phyloP scores from a whole-genome alignment of 2,113 vertebrate species.

The Ia io region DNA sequence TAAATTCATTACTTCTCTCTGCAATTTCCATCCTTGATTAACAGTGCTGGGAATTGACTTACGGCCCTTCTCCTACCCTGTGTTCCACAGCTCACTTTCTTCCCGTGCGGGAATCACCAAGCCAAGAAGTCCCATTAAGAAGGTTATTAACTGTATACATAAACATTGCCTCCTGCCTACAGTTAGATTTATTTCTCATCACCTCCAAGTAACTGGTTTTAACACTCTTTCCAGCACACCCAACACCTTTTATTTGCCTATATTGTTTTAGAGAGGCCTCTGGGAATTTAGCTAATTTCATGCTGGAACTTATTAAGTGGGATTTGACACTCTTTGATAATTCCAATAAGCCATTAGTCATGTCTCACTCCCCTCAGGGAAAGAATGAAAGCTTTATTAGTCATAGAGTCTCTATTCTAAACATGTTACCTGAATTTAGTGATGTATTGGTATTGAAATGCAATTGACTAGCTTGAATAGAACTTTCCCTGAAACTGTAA shows the following conservation, averaged over 20 bases:
- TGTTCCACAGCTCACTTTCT: slow-evolving; percentile 75
- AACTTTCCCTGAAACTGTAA: slow-evolving; percentile 57
- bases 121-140: slow-evolving; percentile 83
- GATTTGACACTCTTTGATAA: slow-evolving; percentile 82
- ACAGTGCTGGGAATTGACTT: slow-evolving; percentile 79
- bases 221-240: slow-evolving; percentile 68
- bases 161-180: slow-evolving; percentile 79
- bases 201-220: slow-evolving; percentile 81
- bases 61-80: slow-evolving; percentile 69
- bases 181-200: slow-evolving; percentile 82
- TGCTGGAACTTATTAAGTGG: slow-evolving; percentile 84
- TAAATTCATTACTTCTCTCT: slow-evolving; percentile 76
- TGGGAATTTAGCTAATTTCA: slow-evolving; percentile 85
- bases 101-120: slow-evolving; percentile 70
- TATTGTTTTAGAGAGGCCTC: slow-evolving; percentile 82
- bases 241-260: slow-evolving; percentile 77
- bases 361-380: slow-evolving; percentile 79
- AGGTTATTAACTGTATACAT: slow-evolving; percentile 83
- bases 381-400: slow-evolving; percentile 83
- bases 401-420: slow-evolving; percentile 77
- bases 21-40: slow-evolving; percentile 80
- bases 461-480: slow-evolving; percentile 72
- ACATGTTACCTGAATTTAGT: slow-evolving; percentile 77
- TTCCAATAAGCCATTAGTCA: slow-evolving; percentile 82
- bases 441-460: slow-evolving; percentile 66